These are phyloP conservation scores for Smittia aterrima DNA, from an alignment of 2,888 invertebrate species.

Conservation along the genomic window DNA sequence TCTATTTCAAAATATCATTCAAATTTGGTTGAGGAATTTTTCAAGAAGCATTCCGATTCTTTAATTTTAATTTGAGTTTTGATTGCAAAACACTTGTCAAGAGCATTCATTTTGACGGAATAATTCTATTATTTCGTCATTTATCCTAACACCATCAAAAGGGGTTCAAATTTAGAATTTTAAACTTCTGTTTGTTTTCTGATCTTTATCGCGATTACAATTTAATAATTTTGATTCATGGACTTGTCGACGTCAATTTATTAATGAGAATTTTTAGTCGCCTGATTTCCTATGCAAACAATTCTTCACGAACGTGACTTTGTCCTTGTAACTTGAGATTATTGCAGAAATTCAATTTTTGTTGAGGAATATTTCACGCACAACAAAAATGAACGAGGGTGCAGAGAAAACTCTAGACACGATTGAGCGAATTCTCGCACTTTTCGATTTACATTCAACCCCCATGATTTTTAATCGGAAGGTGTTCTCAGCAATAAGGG, in stretches of 20 bases:
- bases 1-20: too few species aligned
- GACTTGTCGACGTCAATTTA: constrained; percentile 10
- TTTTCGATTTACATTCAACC: neutral
- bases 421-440: constrained; percentile 10
- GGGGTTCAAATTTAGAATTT: neutral
- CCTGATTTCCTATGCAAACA: constrained; percentile 10
- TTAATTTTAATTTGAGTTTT: too few species aligned
- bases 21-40: too few species aligned
- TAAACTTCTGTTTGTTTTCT: neutral
- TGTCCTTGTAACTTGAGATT: neutral
- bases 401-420: neutral
- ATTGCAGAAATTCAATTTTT: constrained; percentile 10
- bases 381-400: neutral
- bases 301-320: constrained; percentile 6
- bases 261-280: neutral
- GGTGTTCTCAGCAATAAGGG: neutral
- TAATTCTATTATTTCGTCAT: constrained; percentile 24
- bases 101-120: too few species aligned
- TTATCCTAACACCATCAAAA: neutral
- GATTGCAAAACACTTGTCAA: too few species aligned
- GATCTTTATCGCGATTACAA: constrained; percentile 2
- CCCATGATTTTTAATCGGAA: neutral
- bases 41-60: too few species aligned
- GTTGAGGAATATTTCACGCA: neutral
- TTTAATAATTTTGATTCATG: constrained; percentile 20